Conservation (phyloP, 2,888 invertebrate species). For the Mythimna pallens region DNA sequence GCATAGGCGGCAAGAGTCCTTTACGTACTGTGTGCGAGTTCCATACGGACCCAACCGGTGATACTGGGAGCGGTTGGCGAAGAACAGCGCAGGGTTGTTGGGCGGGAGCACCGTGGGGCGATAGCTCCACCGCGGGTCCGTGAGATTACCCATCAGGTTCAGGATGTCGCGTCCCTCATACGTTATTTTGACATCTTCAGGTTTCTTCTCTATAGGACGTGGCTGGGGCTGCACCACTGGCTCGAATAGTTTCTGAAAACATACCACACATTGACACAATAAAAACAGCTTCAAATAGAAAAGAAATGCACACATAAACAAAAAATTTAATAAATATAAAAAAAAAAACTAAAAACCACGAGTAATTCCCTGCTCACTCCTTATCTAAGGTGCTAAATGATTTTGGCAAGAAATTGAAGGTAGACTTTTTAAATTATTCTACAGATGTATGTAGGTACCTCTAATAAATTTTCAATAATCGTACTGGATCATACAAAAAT, state of each 20-base stretch:
- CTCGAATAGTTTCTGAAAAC: conserved; percentile 87
- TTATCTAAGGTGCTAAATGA: conserved; percentile 38
- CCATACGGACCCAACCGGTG: conserved; percentile 90
- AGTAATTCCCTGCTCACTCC: conserved; percentile 7
- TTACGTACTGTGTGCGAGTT: conserved; percentile 90
- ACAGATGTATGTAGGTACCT: conserved; percentile 4
- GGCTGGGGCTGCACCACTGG: conserved; percentile 85
- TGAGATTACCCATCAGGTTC: conserved; percentile 90
- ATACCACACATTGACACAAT: conserved; percentile 41
- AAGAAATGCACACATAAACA: conserved; percentile 6
- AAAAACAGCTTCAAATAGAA: conserved; percentile 17
- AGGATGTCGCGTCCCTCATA: conserved; percentile 91
- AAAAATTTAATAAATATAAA: background rate
- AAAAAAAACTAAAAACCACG: background rate
- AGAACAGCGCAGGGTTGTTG: conserved; percentile 90
- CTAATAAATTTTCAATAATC: conserved; percentile 19
- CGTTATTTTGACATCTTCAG: conserved; percentile 83
- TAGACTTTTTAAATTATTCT: conserved; percentile 51
- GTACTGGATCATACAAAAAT: conserved; percentile 26
- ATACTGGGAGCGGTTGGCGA: conserved; percentile 92
- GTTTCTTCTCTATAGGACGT: conserved; percentile 82
- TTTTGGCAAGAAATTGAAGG: conserved; percentile 59
- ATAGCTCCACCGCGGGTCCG: conserved; percentile 89
- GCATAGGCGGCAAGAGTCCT: conserved; percentile 88
- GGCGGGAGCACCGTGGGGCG: conserved; percentile 89